Percentiles rank a stretch among this genome's conserved stretches.
Evolutionary conservation across 1,140 invertebrate genomes (phyloP).

Genomic region (Heliconius congener): DNA sequence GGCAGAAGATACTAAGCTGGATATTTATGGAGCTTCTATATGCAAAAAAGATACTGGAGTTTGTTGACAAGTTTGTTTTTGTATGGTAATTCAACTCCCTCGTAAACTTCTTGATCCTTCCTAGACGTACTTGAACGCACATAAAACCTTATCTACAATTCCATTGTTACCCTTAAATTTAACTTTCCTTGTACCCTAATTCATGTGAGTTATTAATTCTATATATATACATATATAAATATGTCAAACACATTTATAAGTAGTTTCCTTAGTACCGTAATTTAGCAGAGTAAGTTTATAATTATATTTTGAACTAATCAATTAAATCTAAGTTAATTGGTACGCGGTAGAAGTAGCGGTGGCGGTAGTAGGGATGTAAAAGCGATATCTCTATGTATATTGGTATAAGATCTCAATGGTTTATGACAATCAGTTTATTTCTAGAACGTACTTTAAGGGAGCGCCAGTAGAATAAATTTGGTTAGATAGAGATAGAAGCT

Average conservation of each 20-base stretch:
- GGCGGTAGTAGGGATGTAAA: no score
- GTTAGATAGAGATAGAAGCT: no score
- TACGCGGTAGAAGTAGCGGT: no score
- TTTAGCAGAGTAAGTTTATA: no score
- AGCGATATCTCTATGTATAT: no score
- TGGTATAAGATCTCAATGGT: no score
- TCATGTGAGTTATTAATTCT: not conserved
- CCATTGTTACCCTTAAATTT: conserved; percentile 11
- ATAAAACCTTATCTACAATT: conserved; percentile 17
- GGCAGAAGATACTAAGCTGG: not conserved
- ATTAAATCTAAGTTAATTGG: no score
- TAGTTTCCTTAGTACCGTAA: not conserved
- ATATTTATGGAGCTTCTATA: not conserved
- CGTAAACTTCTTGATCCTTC: conserved; percentile 9
- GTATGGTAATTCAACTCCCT: conserved; percentile 12
- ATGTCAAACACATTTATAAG: not conserved
- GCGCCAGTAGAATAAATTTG: no score
- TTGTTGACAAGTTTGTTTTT: conserved; percentile 14
- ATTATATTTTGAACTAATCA: no score
- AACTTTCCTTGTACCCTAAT: conserved; percentile 2
- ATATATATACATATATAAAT: not conserved
- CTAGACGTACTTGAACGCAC: conserved; percentile 12
- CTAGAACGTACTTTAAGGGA: no score
- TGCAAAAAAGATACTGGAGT: conserved; percentile 6
- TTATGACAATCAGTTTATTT: no score